Percentiles rank a stretch among this genome's conserved stretches.
Conservation (phyloP, 2,797 vertebrate genomes). For the Phataginus tricuspis region DNA sequence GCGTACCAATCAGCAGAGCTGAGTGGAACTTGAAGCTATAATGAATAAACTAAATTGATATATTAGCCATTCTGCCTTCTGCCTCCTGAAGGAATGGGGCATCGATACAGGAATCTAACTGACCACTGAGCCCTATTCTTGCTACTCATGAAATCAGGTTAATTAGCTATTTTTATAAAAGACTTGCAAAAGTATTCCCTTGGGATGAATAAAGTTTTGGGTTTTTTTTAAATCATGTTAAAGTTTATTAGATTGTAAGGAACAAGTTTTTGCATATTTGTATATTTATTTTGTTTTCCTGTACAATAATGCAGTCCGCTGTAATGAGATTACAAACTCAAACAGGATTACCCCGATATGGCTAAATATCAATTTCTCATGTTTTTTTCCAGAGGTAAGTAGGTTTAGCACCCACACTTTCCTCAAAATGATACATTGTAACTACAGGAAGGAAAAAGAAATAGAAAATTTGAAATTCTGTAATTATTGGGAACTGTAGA, state of each 20-base stretch:
- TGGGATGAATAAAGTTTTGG: neutral
- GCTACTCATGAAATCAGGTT: neutral
- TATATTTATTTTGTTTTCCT: constrained; percentile 50
- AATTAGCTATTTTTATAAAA: constrained; percentile 23
- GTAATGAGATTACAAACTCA: constrained; percentile 13
- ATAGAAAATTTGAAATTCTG: neutral
- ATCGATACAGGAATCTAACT: neutral
- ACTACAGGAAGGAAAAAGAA: neutral
- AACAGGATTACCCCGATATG: neutral
- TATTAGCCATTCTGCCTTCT: neutral
- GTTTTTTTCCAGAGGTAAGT: constrained; percentile 26
- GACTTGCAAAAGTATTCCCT: neutral
- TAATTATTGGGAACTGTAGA: neutral
- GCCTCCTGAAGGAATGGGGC: neutral
- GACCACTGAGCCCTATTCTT: neutral
- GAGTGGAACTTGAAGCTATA: neutral
- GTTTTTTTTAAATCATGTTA: neutral
- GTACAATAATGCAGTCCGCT: neutral
- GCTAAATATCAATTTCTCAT: neutral
- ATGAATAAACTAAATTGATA: neutral
- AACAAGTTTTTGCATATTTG: neutral
- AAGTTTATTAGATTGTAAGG: neutral
- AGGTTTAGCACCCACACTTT: neutral
- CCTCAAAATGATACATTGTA: constrained; percentile 5
- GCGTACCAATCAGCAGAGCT: neutral